Conservation (phyloP, 2,888 invertebrate genomes). For the Rhagium mordax region DNA sequence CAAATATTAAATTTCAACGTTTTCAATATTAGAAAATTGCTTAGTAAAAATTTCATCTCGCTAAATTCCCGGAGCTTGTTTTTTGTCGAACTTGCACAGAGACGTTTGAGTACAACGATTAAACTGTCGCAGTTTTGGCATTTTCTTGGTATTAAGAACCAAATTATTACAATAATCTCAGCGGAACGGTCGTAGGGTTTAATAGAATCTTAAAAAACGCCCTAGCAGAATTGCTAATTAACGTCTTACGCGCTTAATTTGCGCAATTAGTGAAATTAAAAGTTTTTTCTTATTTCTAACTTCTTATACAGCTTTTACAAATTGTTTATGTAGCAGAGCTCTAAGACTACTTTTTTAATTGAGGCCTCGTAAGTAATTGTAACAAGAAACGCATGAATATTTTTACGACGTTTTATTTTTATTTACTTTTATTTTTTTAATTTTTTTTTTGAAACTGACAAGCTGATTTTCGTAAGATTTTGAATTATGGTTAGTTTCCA, state of each 20-base stretch:
- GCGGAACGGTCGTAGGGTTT: neutral
- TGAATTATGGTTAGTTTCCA: no score
- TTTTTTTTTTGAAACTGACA: no score
- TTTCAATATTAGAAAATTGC: no score
- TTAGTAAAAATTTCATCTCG: neutral
- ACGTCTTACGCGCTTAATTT: conserved; percentile 16
- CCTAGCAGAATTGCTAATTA: conserved; percentile 7
- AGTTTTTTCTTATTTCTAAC: conserved; percentile 20
- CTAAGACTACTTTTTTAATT: neutral
- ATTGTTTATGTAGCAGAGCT: conserved; percentile 11
- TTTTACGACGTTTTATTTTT: no score
- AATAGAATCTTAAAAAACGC: neutral
- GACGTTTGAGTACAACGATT: neutral
- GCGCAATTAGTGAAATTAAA: conserved; percentile 26
- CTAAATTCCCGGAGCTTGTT: neutral
- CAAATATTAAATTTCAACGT: no score
- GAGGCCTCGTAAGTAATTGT: neutral
- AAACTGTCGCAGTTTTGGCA: neutral
- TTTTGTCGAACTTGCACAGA: neutral
- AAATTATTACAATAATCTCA: conserved; percentile 9
- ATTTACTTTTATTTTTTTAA: no score
- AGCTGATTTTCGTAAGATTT: no score
- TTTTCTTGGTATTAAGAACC: neutral
- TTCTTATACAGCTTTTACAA: conserved; percentile 1
- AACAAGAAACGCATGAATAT: neutral